A percentile compares a stretch with the other conserved stretches of the same genome.
Conservation (phyloP, 2,113 vertebrate genomes). For the Puntigrus tetrazona region DNA sequence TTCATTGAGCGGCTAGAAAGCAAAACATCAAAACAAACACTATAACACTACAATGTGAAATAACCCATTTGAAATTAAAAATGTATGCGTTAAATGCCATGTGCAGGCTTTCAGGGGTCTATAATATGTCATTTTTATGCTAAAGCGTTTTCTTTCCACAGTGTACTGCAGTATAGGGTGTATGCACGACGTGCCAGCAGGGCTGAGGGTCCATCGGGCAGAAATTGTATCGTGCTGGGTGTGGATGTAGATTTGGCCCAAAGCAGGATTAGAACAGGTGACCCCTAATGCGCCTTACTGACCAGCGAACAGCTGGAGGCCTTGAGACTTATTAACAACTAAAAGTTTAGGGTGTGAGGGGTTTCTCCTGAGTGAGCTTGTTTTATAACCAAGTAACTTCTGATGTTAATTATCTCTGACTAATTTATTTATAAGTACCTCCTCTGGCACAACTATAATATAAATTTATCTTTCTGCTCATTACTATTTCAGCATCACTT, state of each 20-base stretch:
- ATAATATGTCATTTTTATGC: neutral
- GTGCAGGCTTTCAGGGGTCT: neutral
- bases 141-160: neutral
- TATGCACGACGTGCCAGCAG: neutral
- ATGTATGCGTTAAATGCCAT: neutral
- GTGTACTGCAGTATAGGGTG: neutral
- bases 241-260: constrained; percentile 39
- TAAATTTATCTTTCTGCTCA: constrained; percentile 1
- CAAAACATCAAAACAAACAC: neutral
- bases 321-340: constrained; percentile 59
- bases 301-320: constrained; percentile 57
- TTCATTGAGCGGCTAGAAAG: neutral
- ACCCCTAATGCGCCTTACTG: constrained; percentile 56
- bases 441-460: neutral
- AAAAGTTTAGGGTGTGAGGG: constrained; percentile 42
- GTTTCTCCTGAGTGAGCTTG: constrained; percentile 1
- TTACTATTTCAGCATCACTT: constrained; percentile 24
- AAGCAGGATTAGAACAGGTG: constrained; percentile 63
- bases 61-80: neutral
- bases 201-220: constrained; percentile 62
- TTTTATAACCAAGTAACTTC: constrained; percentile 19
- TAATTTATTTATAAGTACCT: constrained; percentile 8
- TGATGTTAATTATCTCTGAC: constrained; percentile 22
- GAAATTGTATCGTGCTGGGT: constrained; percentile 57
- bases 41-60: neutral